Evolutionary conservation across 2,113 vertebrate species (phyloP).

Genomic region (Rhipidura dahli): DNA sequence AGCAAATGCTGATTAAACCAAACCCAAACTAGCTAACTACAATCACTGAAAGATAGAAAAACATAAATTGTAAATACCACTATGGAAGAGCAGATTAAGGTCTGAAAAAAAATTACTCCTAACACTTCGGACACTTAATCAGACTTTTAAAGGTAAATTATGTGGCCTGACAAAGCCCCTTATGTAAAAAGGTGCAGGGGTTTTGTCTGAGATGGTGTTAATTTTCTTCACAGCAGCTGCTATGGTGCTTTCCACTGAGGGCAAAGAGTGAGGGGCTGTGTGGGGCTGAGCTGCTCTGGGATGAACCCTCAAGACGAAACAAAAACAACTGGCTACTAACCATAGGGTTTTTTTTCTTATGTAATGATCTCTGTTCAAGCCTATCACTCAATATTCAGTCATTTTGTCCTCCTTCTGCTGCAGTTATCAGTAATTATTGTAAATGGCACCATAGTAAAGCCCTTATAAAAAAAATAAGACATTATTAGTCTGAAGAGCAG

Average conservation of each 20-base stretch:
- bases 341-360: background rate
- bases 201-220: background rate
- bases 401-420: background rate
- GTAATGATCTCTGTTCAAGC: background rate
- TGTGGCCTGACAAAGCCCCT: background rate
- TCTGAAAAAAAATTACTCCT: background rate
- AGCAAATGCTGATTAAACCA: background rate
- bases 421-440: background rate
- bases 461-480: background rate
- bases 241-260: background rate
- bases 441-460: background rate
- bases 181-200: background rate
- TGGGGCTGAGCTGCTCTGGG: background rate
- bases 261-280: background rate
- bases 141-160: background rate
- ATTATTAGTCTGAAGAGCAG: background rate
- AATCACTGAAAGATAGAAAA: background rate
- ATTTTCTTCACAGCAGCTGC: background rate
- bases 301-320: background rate
- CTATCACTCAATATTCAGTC: background rate
- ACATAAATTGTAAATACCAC: background rate
- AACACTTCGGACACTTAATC: background rate
- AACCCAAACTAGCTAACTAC: background rate
- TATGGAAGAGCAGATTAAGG: background rate
- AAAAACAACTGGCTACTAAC: background rate